A percentile compares a stretch with the other conserved stretches of the same genome.
Evolutionary conservation across 2,888 invertebrate species (phyloP).

Genomic region (Actias luna): DNA sequence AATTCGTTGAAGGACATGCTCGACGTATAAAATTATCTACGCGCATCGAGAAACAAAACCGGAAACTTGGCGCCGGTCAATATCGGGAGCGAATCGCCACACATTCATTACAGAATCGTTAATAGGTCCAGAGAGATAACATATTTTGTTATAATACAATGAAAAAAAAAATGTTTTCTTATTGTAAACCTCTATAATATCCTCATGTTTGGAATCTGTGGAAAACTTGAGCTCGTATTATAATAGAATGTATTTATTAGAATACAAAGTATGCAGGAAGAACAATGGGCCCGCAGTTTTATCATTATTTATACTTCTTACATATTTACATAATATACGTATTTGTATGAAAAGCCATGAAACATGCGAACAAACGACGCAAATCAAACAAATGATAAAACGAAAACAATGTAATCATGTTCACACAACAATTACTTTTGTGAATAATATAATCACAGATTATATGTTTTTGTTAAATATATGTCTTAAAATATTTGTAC

Average conservation of each 20-base stretch:
- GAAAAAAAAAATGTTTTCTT: neutral
- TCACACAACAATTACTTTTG: neutral
- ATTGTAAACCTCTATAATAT: neutral
- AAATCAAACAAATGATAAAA: neutral
- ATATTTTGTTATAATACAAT: neutral
- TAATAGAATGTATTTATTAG: neutral
- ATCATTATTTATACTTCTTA: neutral
- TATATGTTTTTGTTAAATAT: neutral
- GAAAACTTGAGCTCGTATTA: neutral
- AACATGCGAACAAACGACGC: neutral
- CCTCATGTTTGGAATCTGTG: neutral
- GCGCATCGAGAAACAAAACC: conserved; percentile 2
- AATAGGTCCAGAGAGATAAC: conserved; percentile 6
- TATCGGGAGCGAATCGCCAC: neutral
- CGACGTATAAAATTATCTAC: neutral
- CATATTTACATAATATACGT: neutral
- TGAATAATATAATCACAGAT: neutral
- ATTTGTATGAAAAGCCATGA: neutral
- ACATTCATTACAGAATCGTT: conserved; percentile 4
- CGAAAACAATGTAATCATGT: neutral
- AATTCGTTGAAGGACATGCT: neutral
- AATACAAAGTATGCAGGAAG: neutral
- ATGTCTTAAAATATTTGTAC: too few relatives aligned
- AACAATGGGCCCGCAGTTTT: neutral
- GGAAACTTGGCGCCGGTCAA: conserved; percentile 9